Conservation (phyloP, 2,113 vertebrate genomes). For the Platycercus adscitus region DNA sequence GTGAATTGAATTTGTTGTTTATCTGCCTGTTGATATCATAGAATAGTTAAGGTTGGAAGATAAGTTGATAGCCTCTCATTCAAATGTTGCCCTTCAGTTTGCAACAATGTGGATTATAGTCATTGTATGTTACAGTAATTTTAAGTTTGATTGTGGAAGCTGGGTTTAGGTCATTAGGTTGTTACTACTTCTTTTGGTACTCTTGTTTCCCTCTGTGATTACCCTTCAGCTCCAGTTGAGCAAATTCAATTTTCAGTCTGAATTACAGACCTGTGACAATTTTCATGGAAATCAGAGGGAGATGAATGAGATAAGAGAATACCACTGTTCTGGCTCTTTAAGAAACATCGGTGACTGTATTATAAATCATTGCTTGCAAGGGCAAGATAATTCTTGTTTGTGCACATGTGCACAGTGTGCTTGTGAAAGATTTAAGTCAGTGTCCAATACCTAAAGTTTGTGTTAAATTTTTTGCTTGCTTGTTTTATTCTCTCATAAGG, state of each 20-base stretch:
- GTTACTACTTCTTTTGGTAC: not conserved
- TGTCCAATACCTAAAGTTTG: not conserved
- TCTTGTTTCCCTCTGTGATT: not conserved
- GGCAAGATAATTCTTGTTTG: not conserved
- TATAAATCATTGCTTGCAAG: not conserved
- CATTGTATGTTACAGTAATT: not conserved
- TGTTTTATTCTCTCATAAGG: slow-evolving; percentile 53
- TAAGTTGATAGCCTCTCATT: not conserved
- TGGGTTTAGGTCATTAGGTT: not conserved
- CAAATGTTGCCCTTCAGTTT: not conserved
- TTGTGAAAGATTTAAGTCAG: not conserved
- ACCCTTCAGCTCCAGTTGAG: not conserved
- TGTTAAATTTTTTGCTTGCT: not conserved
- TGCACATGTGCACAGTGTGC: not conserved
- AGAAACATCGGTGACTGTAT: not conserved
- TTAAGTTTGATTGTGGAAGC: not conserved
- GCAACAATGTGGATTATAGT: not conserved
- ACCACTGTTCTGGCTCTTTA: not conserved
- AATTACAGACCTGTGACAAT: not conserved
- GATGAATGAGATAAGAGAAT: not conserved
- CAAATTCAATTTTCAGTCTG: not conserved
- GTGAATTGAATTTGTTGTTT: not conserved
- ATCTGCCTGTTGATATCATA: not conserved
- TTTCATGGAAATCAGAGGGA: not conserved
- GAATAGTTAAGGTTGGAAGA: not conserved